phyloP scores from a whole-genome alignment of 2,888 invertebrate species.

The Rhyacophila evoluta region DNA sequence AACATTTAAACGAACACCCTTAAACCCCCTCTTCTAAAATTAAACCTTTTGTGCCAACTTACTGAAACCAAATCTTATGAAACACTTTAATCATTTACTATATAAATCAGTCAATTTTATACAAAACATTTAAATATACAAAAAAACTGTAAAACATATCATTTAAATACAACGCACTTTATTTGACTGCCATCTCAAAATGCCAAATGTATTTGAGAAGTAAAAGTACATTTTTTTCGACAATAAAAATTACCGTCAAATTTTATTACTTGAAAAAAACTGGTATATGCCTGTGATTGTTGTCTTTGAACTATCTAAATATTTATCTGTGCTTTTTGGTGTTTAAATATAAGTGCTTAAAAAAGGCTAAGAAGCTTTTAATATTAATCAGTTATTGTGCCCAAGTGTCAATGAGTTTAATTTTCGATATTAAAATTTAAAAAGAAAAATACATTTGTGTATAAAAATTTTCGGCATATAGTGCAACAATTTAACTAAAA shows the following conservation, averaged over 20 bases:
- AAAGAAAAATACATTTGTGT: no score
- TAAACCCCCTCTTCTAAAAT: not conserved
- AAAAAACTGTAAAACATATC: constrained; percentile 1
- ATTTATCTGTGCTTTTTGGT: not conserved
- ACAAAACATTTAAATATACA: not conserved
- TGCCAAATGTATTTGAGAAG: no score
- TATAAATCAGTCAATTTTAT: constrained; percentile 27
- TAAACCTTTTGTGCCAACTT: constrained; percentile 40
- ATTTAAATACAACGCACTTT: not conserved
- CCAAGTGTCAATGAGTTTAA: not conserved
- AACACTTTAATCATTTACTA: constrained; percentile 31
- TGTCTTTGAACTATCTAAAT: no score
- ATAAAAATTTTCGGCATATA: no score
- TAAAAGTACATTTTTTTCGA: no score
- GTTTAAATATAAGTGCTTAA: not conserved
- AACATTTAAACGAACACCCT: not conserved
- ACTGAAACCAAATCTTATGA: constrained; percentile 42
- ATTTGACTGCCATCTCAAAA: not conserved
- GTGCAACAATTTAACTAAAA: not conserved
- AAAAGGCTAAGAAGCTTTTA: not conserved
- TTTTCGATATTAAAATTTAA: no score
- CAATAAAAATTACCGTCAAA: no score
- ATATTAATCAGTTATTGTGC: not conserved
- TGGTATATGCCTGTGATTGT: no score
- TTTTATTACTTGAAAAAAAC: no score